Evolutionary conservation across 2,113 vertebrate species (phyloP), one percentile per base, ranked within the genome.

Genomic region (Atherinomorus stipes): DNA sequence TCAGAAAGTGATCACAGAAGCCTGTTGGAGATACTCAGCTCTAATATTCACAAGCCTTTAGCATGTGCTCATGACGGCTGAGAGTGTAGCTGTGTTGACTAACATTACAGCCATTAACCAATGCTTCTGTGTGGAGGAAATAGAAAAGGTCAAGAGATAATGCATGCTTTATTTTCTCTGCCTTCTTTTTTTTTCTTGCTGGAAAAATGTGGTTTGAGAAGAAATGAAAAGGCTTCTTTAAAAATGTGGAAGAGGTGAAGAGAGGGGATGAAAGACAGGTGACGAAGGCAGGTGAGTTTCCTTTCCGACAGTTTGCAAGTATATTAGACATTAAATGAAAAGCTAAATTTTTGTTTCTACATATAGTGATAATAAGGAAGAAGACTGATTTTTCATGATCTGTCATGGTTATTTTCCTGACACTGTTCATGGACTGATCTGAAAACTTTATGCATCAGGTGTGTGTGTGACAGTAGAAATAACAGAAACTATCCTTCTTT

Each of bases 1-100:
- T 87, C 81, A 83, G 86, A 74, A 81, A 79, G 81, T 72, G 77
- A 85, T 89, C 75, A 88, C 81, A 28, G 58, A 77, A 58, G 80
- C 61, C 61, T 51, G 54, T 71, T 37, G 37, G 59, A 82, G 66
- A 64, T 76, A 81, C 31, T 78, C 53, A 50, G 45, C 68, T 54
- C 71, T 54, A 51, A 23, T 69, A 9, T 7, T 49, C 31, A 40
- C 19, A 25, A 21, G 60, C 16, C 60, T 64, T 50, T 10, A 18
- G 31, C 62, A 26, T 67, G 56, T 71, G 56, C 23, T 59, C 63
- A 44, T 78, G 56, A 58, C 38, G 21, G 11, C n/a, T 28, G 18
- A 23, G 49, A 53, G 47, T 61, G 59, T 56, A 58, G 60, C 47
- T 60, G 56, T n/a, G 22, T 42, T 53, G 50, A 52, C 45, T 3